Percentiles rank a stretch among this genome's conserved stretches.
Conservation (phyloP, 1,140 invertebrate species). For the Hydropsyche tenuis region DNA sequence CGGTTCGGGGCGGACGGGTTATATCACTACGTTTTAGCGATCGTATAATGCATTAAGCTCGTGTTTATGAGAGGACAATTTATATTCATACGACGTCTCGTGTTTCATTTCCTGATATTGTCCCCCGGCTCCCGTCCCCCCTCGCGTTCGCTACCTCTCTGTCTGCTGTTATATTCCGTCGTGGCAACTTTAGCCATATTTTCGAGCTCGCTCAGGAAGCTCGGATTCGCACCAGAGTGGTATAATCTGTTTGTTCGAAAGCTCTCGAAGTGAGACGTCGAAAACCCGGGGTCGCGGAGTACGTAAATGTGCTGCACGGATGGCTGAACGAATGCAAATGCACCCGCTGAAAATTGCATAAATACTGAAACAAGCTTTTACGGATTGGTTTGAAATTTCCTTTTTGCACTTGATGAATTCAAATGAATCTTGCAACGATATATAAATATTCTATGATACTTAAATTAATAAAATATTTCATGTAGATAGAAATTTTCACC, state of each 20-base stretch:
- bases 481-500: too few relatives aligned
- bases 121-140: slow-evolving; percentile 7
- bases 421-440: too few relatives aligned
- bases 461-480: too few relatives aligned
- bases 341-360: too few relatives aligned
- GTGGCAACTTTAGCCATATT: slow-evolving; percentile 23
- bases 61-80: slow-evolving; percentile 48
- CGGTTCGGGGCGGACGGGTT: neutral
- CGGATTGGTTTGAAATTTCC: too few relatives aligned
- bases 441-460: too few relatives aligned
- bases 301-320: slow-evolving; percentile 10
- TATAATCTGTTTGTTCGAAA: slow-evolving; percentile 42
- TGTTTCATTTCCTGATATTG: slow-evolving; percentile 50
- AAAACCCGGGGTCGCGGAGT: neutral
- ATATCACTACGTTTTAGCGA: slow-evolving; percentile 22
- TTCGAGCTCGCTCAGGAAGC: slow-evolving; percentile 30
- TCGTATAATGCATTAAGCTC: slow-evolving; percentile 39
- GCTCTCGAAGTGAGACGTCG: slow-evolving; percentile 24
- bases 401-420: too few relatives aligned
- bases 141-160: too few relatives aligned
- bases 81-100: slow-evolving; percentile 49
- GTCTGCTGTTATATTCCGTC: neutral
- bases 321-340: too few relatives aligned
- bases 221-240: neutral
- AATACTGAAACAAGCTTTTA: too few relatives aligned